phyloP scores from a whole-genome alignment of 2,888 invertebrate species.

The Torymus tubicola region DNA sequence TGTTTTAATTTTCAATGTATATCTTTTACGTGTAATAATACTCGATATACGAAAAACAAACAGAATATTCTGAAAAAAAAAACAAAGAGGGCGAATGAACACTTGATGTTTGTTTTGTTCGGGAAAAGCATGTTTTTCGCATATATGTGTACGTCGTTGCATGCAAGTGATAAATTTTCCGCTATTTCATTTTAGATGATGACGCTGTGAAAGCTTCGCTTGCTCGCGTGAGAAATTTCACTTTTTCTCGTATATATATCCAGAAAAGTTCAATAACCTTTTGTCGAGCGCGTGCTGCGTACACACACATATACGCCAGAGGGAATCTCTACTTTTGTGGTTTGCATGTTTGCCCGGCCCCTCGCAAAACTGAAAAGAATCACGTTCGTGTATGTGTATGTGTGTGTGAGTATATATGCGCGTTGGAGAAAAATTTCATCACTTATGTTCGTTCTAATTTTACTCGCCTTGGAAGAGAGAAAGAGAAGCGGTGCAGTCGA shows the following conservation, averaged over 20 bases:
- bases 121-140: not conserved
- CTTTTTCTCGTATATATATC: conserved; percentile 30
- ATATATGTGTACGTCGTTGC: not conserved
- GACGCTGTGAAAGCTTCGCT: conserved; percentile 1
- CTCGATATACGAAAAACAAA: too few species aligned
- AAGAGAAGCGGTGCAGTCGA: not conserved
- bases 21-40: too few species aligned
- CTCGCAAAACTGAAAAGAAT: conserved; percentile 39
- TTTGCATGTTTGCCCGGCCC: conserved; percentile 48
- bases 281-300: not conserved
- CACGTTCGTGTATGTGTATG: not conserved
- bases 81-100: too few species aligned
- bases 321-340: conserved; percentile 41
- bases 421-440: too few species aligned
- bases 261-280: conserved; percentile 47
- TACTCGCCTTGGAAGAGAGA: conserved; percentile 6
- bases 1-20: too few species aligned
- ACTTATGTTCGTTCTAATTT: conserved; percentile 35
- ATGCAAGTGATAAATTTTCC: not conserved
- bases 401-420: not conserved
- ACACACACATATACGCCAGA: not conserved
- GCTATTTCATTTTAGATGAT: conserved; percentile 21
- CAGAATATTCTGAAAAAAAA: too few species aligned
- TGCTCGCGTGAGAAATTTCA: conserved; percentile 39
- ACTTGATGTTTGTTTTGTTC: too few species aligned